Evolutionary conservation across 2,888 invertebrate species (phyloP).

Genomic region (Acronicta leporina): DNA sequence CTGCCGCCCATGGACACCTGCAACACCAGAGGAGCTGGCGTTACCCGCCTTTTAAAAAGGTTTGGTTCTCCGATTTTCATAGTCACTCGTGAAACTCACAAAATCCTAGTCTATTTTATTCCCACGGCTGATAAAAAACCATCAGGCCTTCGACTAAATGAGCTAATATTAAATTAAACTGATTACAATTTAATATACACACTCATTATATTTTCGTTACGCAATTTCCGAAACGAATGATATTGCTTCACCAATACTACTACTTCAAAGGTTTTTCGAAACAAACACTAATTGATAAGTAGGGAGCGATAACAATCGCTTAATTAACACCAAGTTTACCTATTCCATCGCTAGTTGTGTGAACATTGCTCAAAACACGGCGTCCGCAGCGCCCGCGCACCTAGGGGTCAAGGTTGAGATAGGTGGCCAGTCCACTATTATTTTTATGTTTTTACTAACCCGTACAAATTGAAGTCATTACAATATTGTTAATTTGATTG

Average conservation of each 20-base stretch:
- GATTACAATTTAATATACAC: not conserved
- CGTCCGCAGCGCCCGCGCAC: constrained; percentile 59
- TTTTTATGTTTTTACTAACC: not conserved
- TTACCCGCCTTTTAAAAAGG: no score
- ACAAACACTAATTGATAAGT: constrained; percentile 49
- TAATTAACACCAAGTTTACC: constrained; percentile 55
- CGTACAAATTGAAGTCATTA: no score
- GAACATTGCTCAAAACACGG: constrained; percentile 52
- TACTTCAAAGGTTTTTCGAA: constrained; percentile 40
- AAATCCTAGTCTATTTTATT: not conserved
- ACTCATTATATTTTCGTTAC: not conserved
- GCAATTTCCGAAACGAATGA: constrained; percentile 19
- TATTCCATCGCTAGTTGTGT: constrained; percentile 49
- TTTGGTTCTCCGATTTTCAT: no score
- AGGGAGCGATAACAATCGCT: constrained; percentile 56
- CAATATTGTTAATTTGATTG: no score
- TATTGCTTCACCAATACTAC: constrained; percentile 38
- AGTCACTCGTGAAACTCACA: no score
- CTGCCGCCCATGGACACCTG: no score
- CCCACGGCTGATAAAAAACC: not conserved
- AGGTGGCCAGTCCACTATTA: constrained; percentile 28
- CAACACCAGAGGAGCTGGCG: no score
- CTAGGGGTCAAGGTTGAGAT: constrained; percentile 64
- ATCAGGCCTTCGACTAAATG: not conserved
- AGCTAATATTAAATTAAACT: not conserved